Base-by-base conservation (phyloP, 2,113 vertebrate genomes). In the Heterotilapia buettikoferi region DNA sequence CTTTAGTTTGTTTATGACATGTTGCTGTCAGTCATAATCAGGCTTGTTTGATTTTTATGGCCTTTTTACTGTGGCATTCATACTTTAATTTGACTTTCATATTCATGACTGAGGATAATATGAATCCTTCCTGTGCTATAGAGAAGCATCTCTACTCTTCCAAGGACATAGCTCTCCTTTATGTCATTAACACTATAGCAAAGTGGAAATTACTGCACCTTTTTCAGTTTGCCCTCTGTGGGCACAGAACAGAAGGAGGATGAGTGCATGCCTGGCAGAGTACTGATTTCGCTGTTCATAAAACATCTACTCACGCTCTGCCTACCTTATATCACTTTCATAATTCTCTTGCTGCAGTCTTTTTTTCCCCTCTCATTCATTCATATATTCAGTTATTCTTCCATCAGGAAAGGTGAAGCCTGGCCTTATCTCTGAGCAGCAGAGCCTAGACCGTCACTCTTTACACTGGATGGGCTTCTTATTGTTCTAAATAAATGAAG, bases 341-440 rank as follows among this genome's bases (percentile, higher is more conserved):
- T 83, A 50, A 79, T 83, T 88, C 52, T 66, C 71, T n/a, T 80
- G 3, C 61, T 50, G 26, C 45, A 76, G 76, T 24, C 29, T 79
- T 14, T 63, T 63, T 31, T 6, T 0, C 0, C 6, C 68, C 45
- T 19, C 10, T 85, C 68, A 43, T 40, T 86, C 52, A 7, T 82
- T 87, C 50, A 56, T 76, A 84, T 43, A 40, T 68, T 79, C 26
- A n/a, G 31, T 45, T 82, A 71, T 84, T 47, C 31, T 59, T 80
- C 6, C 10, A 19, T 90, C 73, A 61, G 54, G 53, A 29, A 63
- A 83, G 50, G 66, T 87, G 88, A 85, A 73, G 91, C 78, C 24
- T 5, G 43, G 71, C 82, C 45, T 93, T 86, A 90, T 92, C 88
- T 91, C 84, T 4, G 47, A 89, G 54, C 68, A 73, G 52, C 89